Base-by-base conservation (phyloP, 2,113 vertebrate genomes). In the Tricholaema leucomelas region DNA sequence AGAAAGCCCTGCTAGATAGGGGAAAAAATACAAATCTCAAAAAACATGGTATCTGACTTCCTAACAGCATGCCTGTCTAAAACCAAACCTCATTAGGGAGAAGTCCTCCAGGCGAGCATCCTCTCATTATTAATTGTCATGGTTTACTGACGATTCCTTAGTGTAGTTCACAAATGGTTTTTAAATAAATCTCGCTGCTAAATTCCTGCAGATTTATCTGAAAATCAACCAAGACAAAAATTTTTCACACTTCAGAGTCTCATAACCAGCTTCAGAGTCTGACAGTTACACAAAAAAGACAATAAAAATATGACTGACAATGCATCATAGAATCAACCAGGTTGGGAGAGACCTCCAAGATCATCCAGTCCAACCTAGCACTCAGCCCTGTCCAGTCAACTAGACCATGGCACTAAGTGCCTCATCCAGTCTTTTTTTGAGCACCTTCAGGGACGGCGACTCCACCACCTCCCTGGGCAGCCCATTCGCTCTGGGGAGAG, bases 101-200 rank as follows among this genome's bases (percentile, higher is more conserved):
- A 91, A 74, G 76, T 94, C 77, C 83, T 93, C 77, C 80, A 91
- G 93, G 92, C 83, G 94, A 81, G 78, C 65, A 75, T 95, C 50
- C 61, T 75, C 90, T 91, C 86, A 86, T 96, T 94, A 92, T 88
- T 95, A 93, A 93, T 67, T 95, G 87, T 87, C 84, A 67, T 80
- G 69, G 87, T 91, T 94, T 96, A 91, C 85, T 87, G 91, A 90
- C 87, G 78, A 80, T 84, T 80, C 64, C 88, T 93, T 42, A 40
- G 88, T 60, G 64, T 73, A 94, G 79, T 71, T 92, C 91, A 71
- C 86, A 76, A 50, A 10, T 76, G 59, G 3, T 66, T 81, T 95
- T 75, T 61, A 86, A 91, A 93, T 88, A 94, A 93, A 91, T 84
- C 31, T 86, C 69, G 86, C 71, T 70, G 27, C 80, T 23, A 31